Evolutionary conservation across 2,113 vertebrate species (phyloP).

Genomic region (Solenodon paradoxus): DNA sequence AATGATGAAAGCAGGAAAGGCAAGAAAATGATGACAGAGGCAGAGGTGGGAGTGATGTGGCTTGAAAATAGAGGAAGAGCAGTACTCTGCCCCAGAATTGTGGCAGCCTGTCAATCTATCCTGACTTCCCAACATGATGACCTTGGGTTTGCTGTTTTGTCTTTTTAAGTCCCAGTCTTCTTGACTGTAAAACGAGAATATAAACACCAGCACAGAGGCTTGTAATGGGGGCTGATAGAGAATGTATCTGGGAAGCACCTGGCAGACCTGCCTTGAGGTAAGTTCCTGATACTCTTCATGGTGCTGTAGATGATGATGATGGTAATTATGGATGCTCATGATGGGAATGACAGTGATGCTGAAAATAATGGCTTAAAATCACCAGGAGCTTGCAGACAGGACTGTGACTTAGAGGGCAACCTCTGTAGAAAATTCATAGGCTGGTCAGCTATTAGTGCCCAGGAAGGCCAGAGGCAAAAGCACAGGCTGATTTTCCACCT

Average conservation of each 20-base stretch:
- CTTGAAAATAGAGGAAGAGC: background rate
- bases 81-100: too few relatives aligned
- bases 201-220: background rate
- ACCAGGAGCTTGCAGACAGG: background rate
- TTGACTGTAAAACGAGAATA: background rate
- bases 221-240: background rate
- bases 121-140: background rate
- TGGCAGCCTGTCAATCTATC: background rate
- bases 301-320: background rate
- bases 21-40: background rate
- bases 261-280: background rate
- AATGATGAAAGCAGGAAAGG: background rate
- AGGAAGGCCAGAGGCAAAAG: background rate
- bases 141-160: background rate
- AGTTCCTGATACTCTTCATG: background rate
- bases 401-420: background rate
- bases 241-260: too few relatives aligned
- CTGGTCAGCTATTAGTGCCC: background rate
- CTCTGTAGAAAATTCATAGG: background rate
- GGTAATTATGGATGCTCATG: too few relatives aligned
- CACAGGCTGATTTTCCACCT: background rate
- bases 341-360: background rate
- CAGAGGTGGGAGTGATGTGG: background rate
- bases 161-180: background rate
- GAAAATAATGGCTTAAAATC: background rate